Conservation (phyloP, 2,888 invertebrate species). For the Andrena hattorfiana region DNA sequence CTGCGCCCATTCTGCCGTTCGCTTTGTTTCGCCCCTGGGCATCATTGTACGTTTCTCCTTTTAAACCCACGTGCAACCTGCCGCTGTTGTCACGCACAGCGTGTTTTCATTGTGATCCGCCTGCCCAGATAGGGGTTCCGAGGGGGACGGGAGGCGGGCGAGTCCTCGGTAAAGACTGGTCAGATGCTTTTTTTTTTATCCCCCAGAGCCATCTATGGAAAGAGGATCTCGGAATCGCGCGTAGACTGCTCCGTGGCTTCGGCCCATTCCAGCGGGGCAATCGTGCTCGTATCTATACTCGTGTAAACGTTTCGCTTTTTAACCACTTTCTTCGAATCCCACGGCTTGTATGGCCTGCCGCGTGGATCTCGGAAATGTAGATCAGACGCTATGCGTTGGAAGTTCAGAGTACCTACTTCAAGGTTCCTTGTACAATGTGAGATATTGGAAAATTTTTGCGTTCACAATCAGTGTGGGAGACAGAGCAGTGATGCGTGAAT, state of each 20-base stretch:
- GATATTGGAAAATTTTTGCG: too few species aligned
- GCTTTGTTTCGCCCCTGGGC: conserved; percentile 19
- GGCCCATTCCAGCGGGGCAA: background rate
- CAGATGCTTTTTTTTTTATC: conserved; percentile 49
- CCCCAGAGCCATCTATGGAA: conserved; percentile 55
- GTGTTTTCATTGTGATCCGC: conserved; percentile 45
- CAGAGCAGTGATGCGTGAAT: too few species aligned
- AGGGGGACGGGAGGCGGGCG: conserved; percentile 14
- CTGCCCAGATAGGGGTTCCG: conserved; percentile 34
- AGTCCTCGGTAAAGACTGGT: conserved; percentile 53
- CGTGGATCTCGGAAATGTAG: background rate
- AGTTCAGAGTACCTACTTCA: too few species aligned
- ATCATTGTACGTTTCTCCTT: conserved; percentile 41
- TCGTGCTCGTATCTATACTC: background rate
- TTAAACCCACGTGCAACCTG: conserved; percentile 37
- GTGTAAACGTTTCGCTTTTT: conserved; percentile 5
- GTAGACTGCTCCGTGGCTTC: conserved; percentile 11
- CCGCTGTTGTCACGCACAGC: conserved; percentile 14
- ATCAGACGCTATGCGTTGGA: too few species aligned
- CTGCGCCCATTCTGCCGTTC: conserved; percentile 16
- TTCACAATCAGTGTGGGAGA: too few species aligned
- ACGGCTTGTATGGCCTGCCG: too few species aligned
- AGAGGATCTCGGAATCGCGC: conserved; percentile 48
- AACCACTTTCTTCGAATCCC: background rate
- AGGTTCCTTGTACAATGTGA: too few species aligned